Evolutionary conservation across 2,797 vertebrate species (phyloP).

Genomic region (Loris lydekkerianus): DNA sequence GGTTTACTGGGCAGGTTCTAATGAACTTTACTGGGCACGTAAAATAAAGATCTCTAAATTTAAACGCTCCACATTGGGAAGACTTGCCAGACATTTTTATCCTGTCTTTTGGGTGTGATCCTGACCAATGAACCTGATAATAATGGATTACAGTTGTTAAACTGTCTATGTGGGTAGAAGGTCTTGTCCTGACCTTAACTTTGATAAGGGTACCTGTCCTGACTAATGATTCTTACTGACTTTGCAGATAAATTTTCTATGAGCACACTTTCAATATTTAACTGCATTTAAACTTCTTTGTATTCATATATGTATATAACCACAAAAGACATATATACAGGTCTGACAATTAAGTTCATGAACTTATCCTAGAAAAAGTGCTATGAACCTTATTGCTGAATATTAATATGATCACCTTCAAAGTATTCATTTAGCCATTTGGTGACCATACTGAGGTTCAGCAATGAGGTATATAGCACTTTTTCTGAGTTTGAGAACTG

Average conservation of each 20-base stretch:
- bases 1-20: neutral
- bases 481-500: too few relatives aligned
- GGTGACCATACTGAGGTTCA: too few relatives aligned
- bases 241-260: constrained; percentile 11
- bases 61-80: neutral
- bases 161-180: neutral
- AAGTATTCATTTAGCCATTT: too few relatives aligned
- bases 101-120: neutral
- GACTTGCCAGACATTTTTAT: neutral
- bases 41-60: constrained; percentile 37
- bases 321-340: neutral
- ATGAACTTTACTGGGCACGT: neutral
- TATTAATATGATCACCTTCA: too few relatives aligned
- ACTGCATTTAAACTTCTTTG: neutral
- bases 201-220: neutral
- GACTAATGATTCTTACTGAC: neutral
- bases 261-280: neutral
- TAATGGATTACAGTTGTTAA: neutral
- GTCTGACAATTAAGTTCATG: too few relatives aligned
- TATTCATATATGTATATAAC: neutral
- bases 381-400: too few relatives aligned
- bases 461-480: too few relatives aligned
- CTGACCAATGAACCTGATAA: neutral
- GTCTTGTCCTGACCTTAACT: neutral
- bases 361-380: too few relatives aligned